These are phyloP conservation scores for Lordiphosa mommai DNA, from an alignment of 1,140 invertebrate species.

Conservation along the genomic window DNA sequence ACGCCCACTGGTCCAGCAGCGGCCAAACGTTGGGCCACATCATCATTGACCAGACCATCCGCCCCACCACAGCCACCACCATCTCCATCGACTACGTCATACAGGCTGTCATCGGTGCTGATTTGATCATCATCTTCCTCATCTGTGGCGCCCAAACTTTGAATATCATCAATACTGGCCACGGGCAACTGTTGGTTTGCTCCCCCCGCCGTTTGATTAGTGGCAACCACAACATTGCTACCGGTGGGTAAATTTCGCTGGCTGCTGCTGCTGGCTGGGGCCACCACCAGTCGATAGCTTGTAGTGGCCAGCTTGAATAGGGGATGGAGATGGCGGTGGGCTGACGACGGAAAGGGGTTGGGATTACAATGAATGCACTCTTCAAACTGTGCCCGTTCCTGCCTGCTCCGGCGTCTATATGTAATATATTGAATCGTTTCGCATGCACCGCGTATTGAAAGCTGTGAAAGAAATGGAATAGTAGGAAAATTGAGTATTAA, in stretches of 20 bases:
- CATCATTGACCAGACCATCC: conserved; percentile 91
- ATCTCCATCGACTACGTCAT: conserved; percentile 83
- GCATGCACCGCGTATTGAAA: too few relatives aligned
- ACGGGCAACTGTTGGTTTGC: neutral
- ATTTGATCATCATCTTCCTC: conserved; percentile 80
- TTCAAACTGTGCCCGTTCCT: too few relatives aligned
- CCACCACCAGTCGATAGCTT: conserved; percentile 67
- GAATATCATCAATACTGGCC: conserved; percentile 79
- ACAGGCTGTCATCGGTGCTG: conserved; percentile 85
- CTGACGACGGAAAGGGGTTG: too few relatives aligned
- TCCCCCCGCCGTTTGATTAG: conserved; percentile 37
- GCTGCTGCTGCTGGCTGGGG: conserved; percentile 52
- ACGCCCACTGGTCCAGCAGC: conserved; percentile 98
- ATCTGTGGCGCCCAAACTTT: conserved; percentile 86
- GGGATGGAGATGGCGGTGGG: too few relatives aligned
- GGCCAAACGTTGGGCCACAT: conserved; percentile 96
- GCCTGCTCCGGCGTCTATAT: too few relatives aligned
- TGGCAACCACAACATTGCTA: conserved; percentile 3
- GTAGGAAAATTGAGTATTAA: too few relatives aligned
- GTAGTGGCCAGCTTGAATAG: conserved; percentile 44
- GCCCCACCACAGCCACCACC: conserved; percentile 70
- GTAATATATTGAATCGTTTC: too few relatives aligned
- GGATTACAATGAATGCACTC: neutral
- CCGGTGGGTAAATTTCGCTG: too few relatives aligned
- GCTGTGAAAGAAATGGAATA: too few relatives aligned